Percentiles rank a stretch among this genome's conserved stretches.
These are phyloP conservation scores for Antrozous pallidus DNA, from an alignment of 2,797 vertebrate species.

Conservation along the genomic window DNA sequence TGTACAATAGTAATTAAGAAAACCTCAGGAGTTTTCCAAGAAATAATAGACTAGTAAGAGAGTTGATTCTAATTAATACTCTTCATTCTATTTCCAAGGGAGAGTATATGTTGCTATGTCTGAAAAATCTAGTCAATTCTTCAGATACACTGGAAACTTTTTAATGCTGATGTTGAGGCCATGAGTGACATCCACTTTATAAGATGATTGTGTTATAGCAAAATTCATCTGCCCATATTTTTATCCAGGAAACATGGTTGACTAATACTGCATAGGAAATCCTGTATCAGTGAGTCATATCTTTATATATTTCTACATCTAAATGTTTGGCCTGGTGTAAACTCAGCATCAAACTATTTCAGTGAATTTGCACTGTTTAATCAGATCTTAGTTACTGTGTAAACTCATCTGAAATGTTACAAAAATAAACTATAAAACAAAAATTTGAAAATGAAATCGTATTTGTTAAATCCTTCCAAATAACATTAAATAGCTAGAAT, in stretches of 20 bases:
- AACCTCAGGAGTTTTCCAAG: not conserved
- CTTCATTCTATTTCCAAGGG: not conserved
- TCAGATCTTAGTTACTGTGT: slow-evolving; percentile 34
- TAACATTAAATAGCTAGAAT: not conserved
- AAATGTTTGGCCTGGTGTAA: slow-evolving; percentile 48
- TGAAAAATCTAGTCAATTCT: slow-evolving; percentile 11
- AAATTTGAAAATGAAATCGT: slow-evolving; percentile 23
- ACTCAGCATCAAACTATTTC: slow-evolving; percentile 58
- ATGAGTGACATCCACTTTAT: not conserved
- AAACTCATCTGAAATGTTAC: slow-evolving; percentile 42
- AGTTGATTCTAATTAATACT: slow-evolving; percentile 25
- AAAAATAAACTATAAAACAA: slow-evolving; percentile 54
- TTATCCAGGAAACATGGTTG: slow-evolving; percentile 53
- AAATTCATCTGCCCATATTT: slow-evolving; percentile 56
- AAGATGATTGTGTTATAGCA: not conserved
- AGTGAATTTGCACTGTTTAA: slow-evolving; percentile 39
- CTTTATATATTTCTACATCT: slow-evolving; percentile 60
- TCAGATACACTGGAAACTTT: slow-evolving; percentile 24
- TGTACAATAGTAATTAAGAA: not conserved
- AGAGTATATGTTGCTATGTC: not conserved
- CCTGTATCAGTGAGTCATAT: slow-evolving; percentile 58
- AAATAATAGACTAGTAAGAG: slow-evolving; percentile 38
- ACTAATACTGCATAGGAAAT: slow-evolving; percentile 63
- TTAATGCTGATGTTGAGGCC: not conserved
- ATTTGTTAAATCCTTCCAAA: not conserved